These are phyloP conservation scores for Listrodromus nycthemerus DNA, from an alignment of 2,888 invertebrate genomes.

Conservation along the genomic window DNA sequence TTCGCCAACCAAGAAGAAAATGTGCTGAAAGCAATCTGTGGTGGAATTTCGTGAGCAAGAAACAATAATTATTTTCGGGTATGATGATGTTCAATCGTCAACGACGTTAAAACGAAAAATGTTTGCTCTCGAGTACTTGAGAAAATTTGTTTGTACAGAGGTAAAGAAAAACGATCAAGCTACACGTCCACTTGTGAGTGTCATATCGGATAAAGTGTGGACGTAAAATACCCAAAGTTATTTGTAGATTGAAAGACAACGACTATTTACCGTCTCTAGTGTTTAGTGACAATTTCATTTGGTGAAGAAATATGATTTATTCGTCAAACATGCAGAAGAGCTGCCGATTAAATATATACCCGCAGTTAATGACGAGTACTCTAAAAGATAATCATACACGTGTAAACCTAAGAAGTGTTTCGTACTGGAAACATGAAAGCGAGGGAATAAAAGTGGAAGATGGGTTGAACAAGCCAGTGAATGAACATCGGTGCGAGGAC, in stretches of 20 bases:
- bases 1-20: constrained; percentile 3
- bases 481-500: neutral
- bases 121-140: constrained; percentile 8
- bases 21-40: neutral
- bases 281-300: constrained; percentile 71
- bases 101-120: neutral
- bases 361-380: constrained; percentile 70
- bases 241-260: constrained; percentile 76
- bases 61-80: constrained; percentile 1
- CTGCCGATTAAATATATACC: constrained; percentile 67
- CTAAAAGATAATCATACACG: constrained; percentile 71
- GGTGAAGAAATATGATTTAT: constrained; percentile 71
- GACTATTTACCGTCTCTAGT: constrained; percentile 79
- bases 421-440: constrained; percentile 64
- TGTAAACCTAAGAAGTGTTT: constrained; percentile 70
- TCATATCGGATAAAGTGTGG: constrained; percentile 32
- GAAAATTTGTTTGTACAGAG: constrained; percentile 31
- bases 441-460: constrained; percentile 20
- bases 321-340: constrained; percentile 19
- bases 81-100: constrained; percentile 3
- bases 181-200: constrained; percentile 44
- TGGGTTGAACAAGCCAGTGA: constrained; percentile 29
- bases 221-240: constrained; percentile 46
- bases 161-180: constrained; percentile 20
- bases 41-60: constrained; percentile 4